These are phyloP conservation scores for Lepidotrigona ventralis DNA, from an alignment of 1,140 invertebrate genomes.

Conservation along the genomic window DNA sequence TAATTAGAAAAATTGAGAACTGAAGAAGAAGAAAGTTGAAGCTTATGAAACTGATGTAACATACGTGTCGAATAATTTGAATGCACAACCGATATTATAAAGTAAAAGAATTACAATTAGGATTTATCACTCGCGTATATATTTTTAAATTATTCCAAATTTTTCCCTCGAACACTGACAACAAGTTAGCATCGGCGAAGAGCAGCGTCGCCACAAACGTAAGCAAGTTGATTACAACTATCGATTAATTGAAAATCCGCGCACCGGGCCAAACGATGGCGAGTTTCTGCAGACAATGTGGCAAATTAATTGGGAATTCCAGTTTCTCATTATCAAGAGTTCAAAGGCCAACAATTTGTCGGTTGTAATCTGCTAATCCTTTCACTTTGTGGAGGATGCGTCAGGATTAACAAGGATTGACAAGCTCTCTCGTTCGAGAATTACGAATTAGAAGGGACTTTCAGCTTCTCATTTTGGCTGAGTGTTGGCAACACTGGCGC, in stretches of 20 bases:
- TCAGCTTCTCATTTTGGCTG: neutral
- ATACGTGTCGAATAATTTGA: too few species aligned
- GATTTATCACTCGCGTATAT: neutral
- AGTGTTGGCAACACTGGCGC: neutral
- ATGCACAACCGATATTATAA: too few species aligned
- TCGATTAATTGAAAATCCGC: neutral
- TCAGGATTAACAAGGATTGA: neutral
- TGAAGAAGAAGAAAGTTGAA: neutral
- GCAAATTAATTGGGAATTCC: neutral
- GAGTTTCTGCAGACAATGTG: neutral
- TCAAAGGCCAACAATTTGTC: too few species aligned
- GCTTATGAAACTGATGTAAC: too few species aligned
- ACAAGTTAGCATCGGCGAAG: neutral
- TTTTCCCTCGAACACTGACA: neutral
- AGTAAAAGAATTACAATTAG: too few species aligned
- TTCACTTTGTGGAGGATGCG: too few species aligned
- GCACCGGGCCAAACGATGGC: too few species aligned
- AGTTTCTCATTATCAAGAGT: too few species aligned
- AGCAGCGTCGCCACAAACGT: neutral
- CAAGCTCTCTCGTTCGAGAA: neutral
- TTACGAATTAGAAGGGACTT: neutral
- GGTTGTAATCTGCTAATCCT: too few species aligned
- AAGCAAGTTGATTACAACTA: conserved; percentile 11
- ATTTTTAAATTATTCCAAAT: neutral
- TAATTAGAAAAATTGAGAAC: neutral